A percentile compares a stretch with the other conserved stretches of the same genome.
phyloP scores from a whole-genome alignment of 2,888 invertebrate species.

The Hyalella azteca region DNA sequence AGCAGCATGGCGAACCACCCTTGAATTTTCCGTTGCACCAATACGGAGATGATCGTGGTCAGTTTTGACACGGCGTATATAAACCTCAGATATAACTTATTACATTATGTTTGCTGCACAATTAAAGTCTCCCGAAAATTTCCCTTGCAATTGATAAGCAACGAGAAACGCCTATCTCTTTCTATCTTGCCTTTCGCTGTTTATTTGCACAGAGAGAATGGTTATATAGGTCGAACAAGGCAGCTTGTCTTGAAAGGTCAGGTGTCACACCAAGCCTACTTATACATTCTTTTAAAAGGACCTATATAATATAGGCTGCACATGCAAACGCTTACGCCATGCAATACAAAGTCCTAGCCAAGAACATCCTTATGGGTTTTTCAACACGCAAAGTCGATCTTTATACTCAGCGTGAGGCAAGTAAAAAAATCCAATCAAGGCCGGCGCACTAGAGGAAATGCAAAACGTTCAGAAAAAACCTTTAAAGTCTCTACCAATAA shows the following conservation, averaged over 20 bases:
- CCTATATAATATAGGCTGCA: too few relatives aligned
- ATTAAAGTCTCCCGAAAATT: too few relatives aligned
- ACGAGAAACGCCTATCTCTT: not conserved
- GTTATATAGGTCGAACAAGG: conserved; percentile 5
- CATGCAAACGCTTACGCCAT: too few relatives aligned
- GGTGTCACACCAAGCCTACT: conserved; percentile 24
- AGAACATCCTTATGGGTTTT: too few relatives aligned
- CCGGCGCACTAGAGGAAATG: too few relatives aligned
- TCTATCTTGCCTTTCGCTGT: not conserved
- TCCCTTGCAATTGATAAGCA: not conserved
- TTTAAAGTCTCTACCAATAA: too few relatives aligned
- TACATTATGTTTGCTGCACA: too few relatives aligned
- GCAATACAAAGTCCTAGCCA: too few relatives aligned
- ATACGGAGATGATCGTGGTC: not conserved
- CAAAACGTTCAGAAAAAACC: too few relatives aligned
- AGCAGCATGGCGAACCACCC: not conserved
- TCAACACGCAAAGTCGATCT: too few relatives aligned
- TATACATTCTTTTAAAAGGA: conserved; percentile 18
- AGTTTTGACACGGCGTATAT: not conserved
- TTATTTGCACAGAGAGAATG: conserved; percentile 16
- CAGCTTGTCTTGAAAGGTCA: conserved; percentile 26
- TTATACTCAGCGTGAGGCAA: too few relatives aligned
- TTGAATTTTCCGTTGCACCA: not conserved
- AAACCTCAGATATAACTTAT: not conserved
- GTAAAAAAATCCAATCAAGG: too few relatives aligned